A percentile compares a stretch with the other conserved stretches of the same genome.
phyloP scores from a whole-genome alignment of 2,113 vertebrate genomes.

The Brachypodius melanocephalos region DNA sequence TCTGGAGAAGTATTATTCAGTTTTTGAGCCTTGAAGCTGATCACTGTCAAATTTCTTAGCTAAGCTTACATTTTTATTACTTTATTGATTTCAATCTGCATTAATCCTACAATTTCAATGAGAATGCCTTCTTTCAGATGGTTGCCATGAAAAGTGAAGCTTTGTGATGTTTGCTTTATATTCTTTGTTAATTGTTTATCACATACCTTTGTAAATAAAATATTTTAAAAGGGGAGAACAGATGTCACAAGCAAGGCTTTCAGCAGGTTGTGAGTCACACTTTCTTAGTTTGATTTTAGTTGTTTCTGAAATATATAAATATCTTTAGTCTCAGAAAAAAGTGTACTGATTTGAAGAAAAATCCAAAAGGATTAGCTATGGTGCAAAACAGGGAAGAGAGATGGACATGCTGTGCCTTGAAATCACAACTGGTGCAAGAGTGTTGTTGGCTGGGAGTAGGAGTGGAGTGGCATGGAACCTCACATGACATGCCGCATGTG shows the following conservation, averaged over 20 bases:
- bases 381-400: not conserved
- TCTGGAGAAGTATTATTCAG: not conserved
- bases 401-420: not conserved
- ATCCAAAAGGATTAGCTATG: not conserved
- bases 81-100: not conserved
- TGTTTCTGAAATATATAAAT: not conserved
- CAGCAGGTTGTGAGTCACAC: not conserved
- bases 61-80: not conserved
- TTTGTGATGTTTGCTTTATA: not conserved
- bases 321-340: not conserved
- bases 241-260: not conserved
- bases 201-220: not conserved
- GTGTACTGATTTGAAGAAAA: not conserved
- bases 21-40: not conserved
- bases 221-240: not conserved
- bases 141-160: not conserved
- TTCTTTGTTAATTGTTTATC: not conserved
- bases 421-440: not conserved
- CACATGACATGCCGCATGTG: accelerated
- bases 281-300: not conserved
- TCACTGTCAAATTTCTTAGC: not conserved
- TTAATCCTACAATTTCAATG: not conserved
- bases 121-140: not conserved
- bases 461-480: not conserved
- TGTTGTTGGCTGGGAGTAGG: not conserved